These are phyloP conservation scores for Oreochromis aureus DNA, from an alignment of 2,113 vertebrate genomes.

Conservation along the genomic window DNA sequence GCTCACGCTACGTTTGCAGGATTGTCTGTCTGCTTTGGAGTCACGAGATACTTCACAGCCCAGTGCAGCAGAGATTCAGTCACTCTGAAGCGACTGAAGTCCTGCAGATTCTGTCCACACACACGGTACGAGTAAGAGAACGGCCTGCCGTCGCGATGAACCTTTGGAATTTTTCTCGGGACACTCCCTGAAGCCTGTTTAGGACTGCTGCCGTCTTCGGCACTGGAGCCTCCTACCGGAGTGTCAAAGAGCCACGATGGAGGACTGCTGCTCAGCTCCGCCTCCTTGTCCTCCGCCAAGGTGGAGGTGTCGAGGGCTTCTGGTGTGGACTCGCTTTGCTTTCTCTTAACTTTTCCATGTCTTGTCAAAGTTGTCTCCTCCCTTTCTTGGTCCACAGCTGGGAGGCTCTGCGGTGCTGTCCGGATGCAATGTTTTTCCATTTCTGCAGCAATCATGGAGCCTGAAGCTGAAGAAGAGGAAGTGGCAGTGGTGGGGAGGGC, in stretches of 20 bases:
- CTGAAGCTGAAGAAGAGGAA: neutral
- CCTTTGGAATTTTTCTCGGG: neutral
- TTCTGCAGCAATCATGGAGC: neutral
- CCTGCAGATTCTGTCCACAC: slow-evolving; percentile 17
- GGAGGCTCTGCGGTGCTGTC: neutral
- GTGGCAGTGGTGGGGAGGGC: neutral
- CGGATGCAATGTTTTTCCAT: fast-evolving
- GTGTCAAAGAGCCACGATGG: slow-evolving; percentile 56
- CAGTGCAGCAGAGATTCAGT: slow-evolving; percentile 13
- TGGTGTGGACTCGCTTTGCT: neutral
- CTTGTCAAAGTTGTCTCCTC: neutral
- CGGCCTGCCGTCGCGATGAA: neutral
- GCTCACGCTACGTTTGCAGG: neutral
- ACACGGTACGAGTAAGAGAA: slow-evolving; percentile 37
- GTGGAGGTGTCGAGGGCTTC: neutral
- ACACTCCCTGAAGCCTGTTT: fast-evolving
- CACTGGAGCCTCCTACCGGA: neutral
- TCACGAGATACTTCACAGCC: slow-evolving; percentile 44
- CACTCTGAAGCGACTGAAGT: slow-evolving; percentile 16
- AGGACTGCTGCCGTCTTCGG: neutral
- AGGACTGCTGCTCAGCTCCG: neutral
- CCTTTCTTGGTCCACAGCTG: neutral
- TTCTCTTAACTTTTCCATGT: slow-evolving; percentile 19
- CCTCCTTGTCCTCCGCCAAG: neutral
- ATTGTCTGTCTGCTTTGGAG: neutral